Base-by-base conservation (phyloP, 2,888 invertebrate genomes). In the Hoplodrina blanda region DNA sequence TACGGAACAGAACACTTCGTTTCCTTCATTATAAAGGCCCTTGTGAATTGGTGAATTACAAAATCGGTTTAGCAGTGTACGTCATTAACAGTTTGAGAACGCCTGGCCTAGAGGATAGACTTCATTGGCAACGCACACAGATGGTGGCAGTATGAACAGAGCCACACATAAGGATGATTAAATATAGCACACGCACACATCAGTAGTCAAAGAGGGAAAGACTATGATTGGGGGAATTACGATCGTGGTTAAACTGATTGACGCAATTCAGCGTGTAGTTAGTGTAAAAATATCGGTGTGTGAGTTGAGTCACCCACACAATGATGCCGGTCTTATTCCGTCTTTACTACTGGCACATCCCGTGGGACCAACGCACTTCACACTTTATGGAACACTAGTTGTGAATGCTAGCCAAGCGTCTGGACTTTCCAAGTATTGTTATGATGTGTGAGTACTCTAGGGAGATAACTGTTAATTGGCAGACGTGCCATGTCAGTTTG, bases 101-200 rank as follows among this genome's bases (percentile, higher is more conserved):
- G 68, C 78, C 80, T 92, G 93, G 60, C 83, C 75, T 83, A 89
- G 90, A 92, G 92, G 91, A 93, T 93, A 93, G 92, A 93, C 92
- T 93, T 92, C 93, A 94, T 94, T 94, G 94, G 95, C 90, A 92
- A 92, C 94, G 86, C 84, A 83, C 93, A 93, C 95, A 95, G 94
- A 94, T 94, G 93, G 91, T 84, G 85, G 84, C 92, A 89, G 89
- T 87, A 91, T 93, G 93, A 88, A 88, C 87, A 88, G 89, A 90
- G 88, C 88, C 92, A 91, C 93, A 92, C 91, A 91, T 90, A 91
- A 85, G 85, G 90, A 89, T 89, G 92, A 92, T 93, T 94, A 95
- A 93, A 94, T 95, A 94, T 95, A 95, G 94, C 90, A 82, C 94
- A 93, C 93, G 30, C 93, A 91, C 91, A 94, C 94, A 89, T 64